Percentiles rank a stretch among this genome's conserved stretches.
Evolutionary conservation across 2,888 invertebrate genomes (phyloP).

Genomic region (Morpho deidamia): DNA sequence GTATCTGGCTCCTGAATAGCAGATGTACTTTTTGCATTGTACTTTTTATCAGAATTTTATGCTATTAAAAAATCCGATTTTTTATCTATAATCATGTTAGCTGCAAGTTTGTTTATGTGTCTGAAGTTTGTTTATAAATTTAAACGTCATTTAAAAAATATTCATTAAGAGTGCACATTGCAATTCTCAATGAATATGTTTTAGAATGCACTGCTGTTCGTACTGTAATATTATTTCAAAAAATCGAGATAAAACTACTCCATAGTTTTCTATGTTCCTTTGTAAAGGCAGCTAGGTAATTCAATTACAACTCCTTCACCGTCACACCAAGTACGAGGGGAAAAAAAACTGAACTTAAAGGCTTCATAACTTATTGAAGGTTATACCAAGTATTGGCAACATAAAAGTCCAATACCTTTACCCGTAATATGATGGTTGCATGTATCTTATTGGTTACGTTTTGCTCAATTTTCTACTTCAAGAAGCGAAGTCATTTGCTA

Average conservation of each 20-base stretch:
- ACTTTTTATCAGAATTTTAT: no score
- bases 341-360: conserved; percentile 29
- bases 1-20: no score
- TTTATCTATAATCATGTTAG: no score
- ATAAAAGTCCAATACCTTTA: conserved; percentile 8
- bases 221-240: no score
- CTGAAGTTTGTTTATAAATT: no score
- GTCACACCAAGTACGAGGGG: conserved; percentile 23
- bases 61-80: no score
- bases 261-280: conserved; percentile 26
- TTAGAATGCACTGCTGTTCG: no score
- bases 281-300: conserved; percentile 51
- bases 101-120: no score
- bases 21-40: no score
- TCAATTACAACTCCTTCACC: conserved; percentile 58
- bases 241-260: not conserved
- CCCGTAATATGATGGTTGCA: conserved; percentile 7
- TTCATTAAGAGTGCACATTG: no score
- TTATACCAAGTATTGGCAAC: conserved; percentile 5
- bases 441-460: conserved; percentile 5
- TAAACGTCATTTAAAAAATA: no score
- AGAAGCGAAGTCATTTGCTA: not conserved
- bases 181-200: no score
- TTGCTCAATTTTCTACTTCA: not conserved
- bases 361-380: conserved; percentile 46